Evolutionary conservation across 2,888 invertebrate species (phyloP), one percentile per base, ranked within the genome.

Genomic region (Dichetophora obliterata): DNA sequence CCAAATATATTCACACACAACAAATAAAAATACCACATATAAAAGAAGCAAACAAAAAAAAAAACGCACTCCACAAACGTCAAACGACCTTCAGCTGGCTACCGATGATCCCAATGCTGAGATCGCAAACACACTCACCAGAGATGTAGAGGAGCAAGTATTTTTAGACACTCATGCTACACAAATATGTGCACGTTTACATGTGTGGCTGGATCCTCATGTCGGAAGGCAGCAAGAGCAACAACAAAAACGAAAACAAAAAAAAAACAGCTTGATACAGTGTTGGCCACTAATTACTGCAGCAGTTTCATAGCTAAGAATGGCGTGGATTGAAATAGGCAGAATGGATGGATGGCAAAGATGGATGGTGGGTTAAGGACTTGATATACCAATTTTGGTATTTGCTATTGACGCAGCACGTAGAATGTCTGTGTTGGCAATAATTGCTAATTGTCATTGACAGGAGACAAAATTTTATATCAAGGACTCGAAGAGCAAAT

Each of bases 71-170:
- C 19, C 22, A 27, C 65, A 34, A 74, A 74, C 74, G 54, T n/a
- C 74, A 37, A 74, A 74, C 74, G 74, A 74, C 74, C 74, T 74
- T 74, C 74, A 74, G 65, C 19, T 68, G 68, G 34, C 5, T 70
- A 72, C 37, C 50, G 48, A 70, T 34, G 54, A 70, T 54, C 43
- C 8, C 48, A 59, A 22, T 54, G 22, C 2, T 54, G 54, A 9
- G 24, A 22, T 24, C 57, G 24, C 57, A 59, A 65, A 11, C 50
- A 11, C 50, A n/a, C 50, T 19, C 27, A 57, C 48, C n/a, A 65
- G 22, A 31, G 31, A 37, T 22, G 34, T 63, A 48, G 50, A 34
- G 50, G 43, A 70, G 37, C 57, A 54, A 24, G 54, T 65, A 66
- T 65, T 74, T 74, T 66, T 74, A 74, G 65, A 54, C 65, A 48